Conservation (phyloP, 1,140 invertebrate genomes). For the Sminthurides bifidus region DNA sequence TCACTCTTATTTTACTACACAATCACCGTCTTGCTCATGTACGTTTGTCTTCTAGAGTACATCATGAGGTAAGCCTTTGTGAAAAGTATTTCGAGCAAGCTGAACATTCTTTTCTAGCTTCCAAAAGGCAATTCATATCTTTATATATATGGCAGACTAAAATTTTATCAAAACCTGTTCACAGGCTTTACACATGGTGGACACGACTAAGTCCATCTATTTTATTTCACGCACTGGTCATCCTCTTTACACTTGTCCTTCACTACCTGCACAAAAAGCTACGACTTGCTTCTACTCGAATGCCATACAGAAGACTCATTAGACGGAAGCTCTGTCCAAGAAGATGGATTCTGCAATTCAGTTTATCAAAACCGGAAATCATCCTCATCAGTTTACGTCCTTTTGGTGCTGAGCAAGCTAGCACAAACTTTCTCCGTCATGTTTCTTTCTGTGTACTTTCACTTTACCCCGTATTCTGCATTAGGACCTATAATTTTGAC, state of each 20-base stretch:
- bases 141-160: neutral
- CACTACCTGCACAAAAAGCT: neutral
- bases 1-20: neutral
- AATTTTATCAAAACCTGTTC: neutral
- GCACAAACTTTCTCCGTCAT: neutral
- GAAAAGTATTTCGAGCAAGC: neutral
- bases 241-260: neutral
- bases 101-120: neutral
- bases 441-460: neutral
- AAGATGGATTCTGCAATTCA: neutral
- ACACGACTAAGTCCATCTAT: neutral
- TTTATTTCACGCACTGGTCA: neutral
- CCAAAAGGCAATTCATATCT: neutral
- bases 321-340: neutral
- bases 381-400: neutral
- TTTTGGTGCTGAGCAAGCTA: neutral
- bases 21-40: neutral
- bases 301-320: no score
- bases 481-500: neutral
- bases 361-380: neutral
- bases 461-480: conserved; percentile 1
- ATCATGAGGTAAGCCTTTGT: neutral
- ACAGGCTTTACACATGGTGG: neutral
- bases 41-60: neutral
- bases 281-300: neutral